Evolutionary conservation across 2,113 vertebrate genomes (phyloP), one percentile per base, ranked within the genome.

Genomic region (Cepphus grylle): DNA sequence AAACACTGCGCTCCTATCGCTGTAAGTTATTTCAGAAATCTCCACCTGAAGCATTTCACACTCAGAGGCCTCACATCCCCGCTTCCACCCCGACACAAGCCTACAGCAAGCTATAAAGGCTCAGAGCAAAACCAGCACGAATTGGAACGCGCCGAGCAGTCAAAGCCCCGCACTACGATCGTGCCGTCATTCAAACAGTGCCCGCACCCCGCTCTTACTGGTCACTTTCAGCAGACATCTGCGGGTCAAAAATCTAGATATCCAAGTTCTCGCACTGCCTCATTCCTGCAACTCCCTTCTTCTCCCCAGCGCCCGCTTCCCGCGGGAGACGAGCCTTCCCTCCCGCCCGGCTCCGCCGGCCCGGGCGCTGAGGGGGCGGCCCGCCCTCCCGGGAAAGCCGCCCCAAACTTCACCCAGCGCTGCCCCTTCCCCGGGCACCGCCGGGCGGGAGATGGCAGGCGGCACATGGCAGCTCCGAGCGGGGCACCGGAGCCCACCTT

Each of bases 181-280:
- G 5, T 3, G n/a, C 69, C 42, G 6, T 30, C 86, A 80, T 58
- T 80, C 86, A 49, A 45, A 70, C 20, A 1, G 32, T 0, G 55
- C 58, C 17, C 20, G 3, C 0, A 40, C 8, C 32, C 53, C 6
- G 11, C 50, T 81, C 55, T 4, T 7, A 20, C 11, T 0, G 30
- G n/a, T 12, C 16, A 9, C 71, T 30, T 50, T 34, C 4, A 18
- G 34, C 50, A 62, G 26, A 22, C 9, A 3, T 0, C 27, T 5
- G 50, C 40, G 5, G 34, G 14, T 61, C 62, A 32, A 34, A 40
- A 2, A 11, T 3, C 43, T 0, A 15, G 10, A 2, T 4, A 12
- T 1, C 26, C 65, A 3, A 12, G 30, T 3, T 74, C 55, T n/a
- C 10, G 5, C 83, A 19, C 47, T 2, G 63, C 49, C 72, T 47